phyloP scores from a whole-genome alignment of 1,140 invertebrate species.

The Drosophila setifemur region DNA sequence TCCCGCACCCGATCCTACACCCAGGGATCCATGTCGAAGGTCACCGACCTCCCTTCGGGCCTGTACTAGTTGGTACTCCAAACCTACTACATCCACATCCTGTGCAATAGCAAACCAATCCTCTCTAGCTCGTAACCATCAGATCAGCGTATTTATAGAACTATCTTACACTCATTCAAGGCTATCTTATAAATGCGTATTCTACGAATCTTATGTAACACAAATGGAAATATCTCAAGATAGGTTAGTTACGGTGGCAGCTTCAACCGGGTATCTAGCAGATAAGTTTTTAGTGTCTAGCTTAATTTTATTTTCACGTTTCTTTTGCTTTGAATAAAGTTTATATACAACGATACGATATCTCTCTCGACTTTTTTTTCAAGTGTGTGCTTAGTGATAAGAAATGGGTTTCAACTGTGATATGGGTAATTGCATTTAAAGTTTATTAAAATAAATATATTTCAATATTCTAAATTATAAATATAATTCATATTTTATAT shows the following conservation, averaged over 20 bases:
- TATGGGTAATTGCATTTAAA: too few relatives aligned
- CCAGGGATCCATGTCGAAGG: constrained; percentile 85
- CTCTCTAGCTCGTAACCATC: constrained; percentile 8
- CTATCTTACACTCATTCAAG: neutral
- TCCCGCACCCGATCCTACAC: constrained; percentile 70
- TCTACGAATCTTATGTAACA: constrained; percentile 7
- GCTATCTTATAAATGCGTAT: constrained; percentile 3
- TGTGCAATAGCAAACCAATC: constrained; percentile 57
- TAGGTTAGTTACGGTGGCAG: constrained; percentile 65
- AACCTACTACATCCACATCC: constrained; percentile 12
- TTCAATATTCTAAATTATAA: too few relatives aligned
- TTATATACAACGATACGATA: neutral
- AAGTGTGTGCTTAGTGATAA: constrained; percentile 1
- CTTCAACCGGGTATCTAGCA: constrained; percentile 65
- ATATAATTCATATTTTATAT: too few relatives aligned
- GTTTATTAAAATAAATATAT: too few relatives aligned
- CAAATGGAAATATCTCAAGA: constrained; percentile 23
- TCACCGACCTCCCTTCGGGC: constrained; percentile 88
- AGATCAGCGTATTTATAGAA: constrained; percentile 28
- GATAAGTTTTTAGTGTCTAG: constrained; percentile 35
- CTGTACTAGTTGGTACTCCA: constrained; percentile 84
- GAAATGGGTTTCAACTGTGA: too few relatives aligned
- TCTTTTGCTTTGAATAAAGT: constrained; percentile 34
- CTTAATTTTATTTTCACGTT: constrained; percentile 19
- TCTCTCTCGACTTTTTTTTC: neutral